Evolutionary conservation across 2,888 invertebrate species (phyloP), one percentile per base, ranked within the genome.

Genomic region (Acrobasis suavella): DNA sequence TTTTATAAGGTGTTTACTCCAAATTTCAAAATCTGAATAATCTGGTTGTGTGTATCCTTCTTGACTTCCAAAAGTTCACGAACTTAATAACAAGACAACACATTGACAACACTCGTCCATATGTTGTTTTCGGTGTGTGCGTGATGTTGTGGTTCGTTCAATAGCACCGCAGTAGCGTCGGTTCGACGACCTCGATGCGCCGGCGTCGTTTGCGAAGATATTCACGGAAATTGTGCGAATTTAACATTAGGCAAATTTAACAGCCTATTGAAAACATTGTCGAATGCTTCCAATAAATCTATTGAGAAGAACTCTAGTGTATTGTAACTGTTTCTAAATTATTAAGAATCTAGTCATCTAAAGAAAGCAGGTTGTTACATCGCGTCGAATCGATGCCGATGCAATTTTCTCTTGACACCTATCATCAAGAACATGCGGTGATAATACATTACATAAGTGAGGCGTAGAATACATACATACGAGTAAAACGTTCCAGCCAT

Each of bases 151-250:
- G 79, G 81, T 85, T 78, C 86, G 87, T 86, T 89, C 89, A 91
- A 87, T 86, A 89, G 85, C 90, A 88, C 83, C 76, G 76, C 63
- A 60, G 72, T 72, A 81, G 86, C 87, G 85, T 81, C 81, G 85
- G 90, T 85, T 90, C 89, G 83, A 76, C 81, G 88, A 86, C 82
- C 88, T 76, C 72, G 73, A 74, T 83, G 87, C 87, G 85, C 87
- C 75, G 80, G 85, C 90, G 87, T 83, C 84, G 85, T 71, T 76
- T 73, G 78, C 81, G 77, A 83, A 85, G 82, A 86, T 80, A 77
- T 72, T 77, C 79, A 81, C 82, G 81, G 77, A 81, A 79, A 83
- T 67, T 60, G 62, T 71, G 73, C 77, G 69, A 74, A 76, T 75
- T 70, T 71, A 73, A 70, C 67, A 55, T 62, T 62, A 50, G 55